A percentile compares a stretch with the other conserved stretches of the same genome.
These are phyloP conservation scores for Tribolium castaneum DNA, from an alignment of 1,140 invertebrate species.

Conservation along the genomic window DNA sequence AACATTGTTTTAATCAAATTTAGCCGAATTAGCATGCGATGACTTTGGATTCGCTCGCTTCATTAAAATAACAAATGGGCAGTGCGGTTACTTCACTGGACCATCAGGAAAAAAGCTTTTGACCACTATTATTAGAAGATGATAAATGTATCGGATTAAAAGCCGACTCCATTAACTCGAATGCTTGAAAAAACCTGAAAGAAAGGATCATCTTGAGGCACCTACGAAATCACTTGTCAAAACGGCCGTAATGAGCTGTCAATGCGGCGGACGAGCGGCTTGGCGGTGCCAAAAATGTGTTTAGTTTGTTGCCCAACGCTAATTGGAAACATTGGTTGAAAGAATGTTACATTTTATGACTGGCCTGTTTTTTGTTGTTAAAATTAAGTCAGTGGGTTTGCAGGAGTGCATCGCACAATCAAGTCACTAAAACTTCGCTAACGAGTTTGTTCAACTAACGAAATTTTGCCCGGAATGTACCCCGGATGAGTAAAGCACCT, in stretches of 20 bases:
- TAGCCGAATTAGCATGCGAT: not conserved
- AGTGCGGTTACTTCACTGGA: not conserved
- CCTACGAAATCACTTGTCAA: not conserved
- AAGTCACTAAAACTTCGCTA: too few relatives aligned
- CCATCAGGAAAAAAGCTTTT: not conserved
- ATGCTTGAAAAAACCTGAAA: not conserved
- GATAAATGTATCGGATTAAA: slow-evolving; percentile 26
- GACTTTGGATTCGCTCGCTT: not conserved
- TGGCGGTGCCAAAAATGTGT: too few relatives aligned
- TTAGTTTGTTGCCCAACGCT: too few relatives aligned
- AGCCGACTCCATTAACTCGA: not conserved
- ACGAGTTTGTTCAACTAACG: too few relatives aligned
- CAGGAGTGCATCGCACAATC: too few relatives aligned
- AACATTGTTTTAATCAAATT: slow-evolving; percentile 30
- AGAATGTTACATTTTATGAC: too few relatives aligned
- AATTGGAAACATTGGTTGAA: too few relatives aligned
- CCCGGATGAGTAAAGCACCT: not conserved
- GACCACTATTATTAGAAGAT: slow-evolving; percentile 3
- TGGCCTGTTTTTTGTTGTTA: too few relatives aligned
- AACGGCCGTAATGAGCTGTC: slow-evolving; percentile 3
- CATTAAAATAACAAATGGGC: slow-evolving; percentile 30
- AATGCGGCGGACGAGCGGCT: not conserved
- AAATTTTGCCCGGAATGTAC: too few relatives aligned
- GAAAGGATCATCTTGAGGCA: not conserved
- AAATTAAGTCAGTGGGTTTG: too few relatives aligned